phyloP scores from a whole-genome alignment of 2,888 invertebrate species.

The Thereva unica region DNA sequence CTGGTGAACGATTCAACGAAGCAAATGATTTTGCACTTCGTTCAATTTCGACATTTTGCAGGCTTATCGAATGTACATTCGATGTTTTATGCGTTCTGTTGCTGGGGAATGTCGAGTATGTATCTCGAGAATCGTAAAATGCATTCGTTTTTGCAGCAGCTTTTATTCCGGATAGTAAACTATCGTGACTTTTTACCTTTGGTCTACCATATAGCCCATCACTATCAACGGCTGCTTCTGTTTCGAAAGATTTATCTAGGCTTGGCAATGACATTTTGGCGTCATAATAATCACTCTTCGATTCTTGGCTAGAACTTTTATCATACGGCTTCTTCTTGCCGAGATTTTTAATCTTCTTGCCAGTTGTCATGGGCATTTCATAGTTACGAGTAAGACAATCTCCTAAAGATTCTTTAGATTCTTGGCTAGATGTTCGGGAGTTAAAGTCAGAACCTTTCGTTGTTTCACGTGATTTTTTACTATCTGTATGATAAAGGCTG shows the following conservation, averaged over 20 bases:
- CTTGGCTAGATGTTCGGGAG: constrained; percentile 70
- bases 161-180: constrained; percentile 62
- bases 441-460: constrained; percentile 63
- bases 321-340: constrained; percentile 58
- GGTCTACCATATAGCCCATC: constrained; percentile 49
- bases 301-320: constrained; percentile 71
- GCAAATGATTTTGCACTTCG: constrained; percentile 60
- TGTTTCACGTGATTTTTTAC: constrained; percentile 68
- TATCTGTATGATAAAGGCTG: constrained; percentile 68
- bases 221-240: constrained; percentile 44
- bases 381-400: constrained; percentile 59
- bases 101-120: constrained; percentile 67
- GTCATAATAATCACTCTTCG: constrained; percentile 72
- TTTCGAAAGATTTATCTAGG: constrained; percentile 40
- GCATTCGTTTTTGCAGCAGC: constrained; percentile 53
- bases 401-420: constrained; percentile 59
- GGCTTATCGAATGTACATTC: constrained; percentile 69
- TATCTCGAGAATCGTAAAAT: constrained; percentile 65
- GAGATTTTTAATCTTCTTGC: constrained; percentile 55
- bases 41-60: constrained; percentile 73
- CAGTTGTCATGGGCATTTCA: constrained; percentile 59
- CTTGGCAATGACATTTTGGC: constrained; percentile 60
- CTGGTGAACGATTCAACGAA: constrained; percentile 50
- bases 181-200: constrained; percentile 65
- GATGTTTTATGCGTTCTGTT: constrained; percentile 63